Conservation (phyloP, 2,797 vertebrate species). For the Sebastes oblongus region DNA sequence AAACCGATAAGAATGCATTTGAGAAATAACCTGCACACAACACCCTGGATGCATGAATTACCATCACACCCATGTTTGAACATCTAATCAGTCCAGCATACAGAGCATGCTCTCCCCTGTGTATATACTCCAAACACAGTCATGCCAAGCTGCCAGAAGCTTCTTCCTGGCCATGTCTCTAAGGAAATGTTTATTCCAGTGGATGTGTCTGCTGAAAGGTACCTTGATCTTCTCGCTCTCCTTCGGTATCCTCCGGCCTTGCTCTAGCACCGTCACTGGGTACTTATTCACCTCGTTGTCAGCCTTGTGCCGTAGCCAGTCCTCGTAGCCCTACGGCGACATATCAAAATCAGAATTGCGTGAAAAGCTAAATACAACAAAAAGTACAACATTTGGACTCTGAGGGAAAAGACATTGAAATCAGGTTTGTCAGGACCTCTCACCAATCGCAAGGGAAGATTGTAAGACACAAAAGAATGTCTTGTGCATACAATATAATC, state of each 20-base stretch:
- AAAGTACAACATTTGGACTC: neutral
- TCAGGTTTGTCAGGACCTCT: neutral
- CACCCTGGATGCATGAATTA: conserved; percentile 16
- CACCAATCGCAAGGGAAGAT: conserved; percentile 2
- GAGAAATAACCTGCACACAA: neutral
- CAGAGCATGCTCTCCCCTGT: conserved; percentile 5
- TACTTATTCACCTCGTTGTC: conserved; percentile 98
- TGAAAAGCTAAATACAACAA: conserved; percentile 10
- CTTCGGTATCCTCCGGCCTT: conserved; percentile 84
- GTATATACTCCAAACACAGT: conserved; percentile 22
- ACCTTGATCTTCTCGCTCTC: conserved; percentile 98
- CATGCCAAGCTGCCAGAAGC: conserved; percentile 17
- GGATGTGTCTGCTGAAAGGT: conserved; percentile 46
- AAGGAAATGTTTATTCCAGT: conserved; percentile 17
- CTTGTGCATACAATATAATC: conserved; percentile 7
- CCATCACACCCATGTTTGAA: conserved; percentile 23
- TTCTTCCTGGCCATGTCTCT: conserved; percentile 2
- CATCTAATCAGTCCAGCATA: conserved; percentile 22
- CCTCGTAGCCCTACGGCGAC: conserved; percentile 91
- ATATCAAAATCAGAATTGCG: conserved; percentile 24
- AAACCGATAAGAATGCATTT: neutral
- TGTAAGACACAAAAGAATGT: neutral
- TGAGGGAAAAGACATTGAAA: neutral
- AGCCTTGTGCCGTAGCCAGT: conserved; percentile 97
- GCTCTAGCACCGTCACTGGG: conserved; percentile 89